phyloP scores from a whole-genome alignment of 2,797 vertebrate species.

The Anomalospiza imberbis region DNA sequence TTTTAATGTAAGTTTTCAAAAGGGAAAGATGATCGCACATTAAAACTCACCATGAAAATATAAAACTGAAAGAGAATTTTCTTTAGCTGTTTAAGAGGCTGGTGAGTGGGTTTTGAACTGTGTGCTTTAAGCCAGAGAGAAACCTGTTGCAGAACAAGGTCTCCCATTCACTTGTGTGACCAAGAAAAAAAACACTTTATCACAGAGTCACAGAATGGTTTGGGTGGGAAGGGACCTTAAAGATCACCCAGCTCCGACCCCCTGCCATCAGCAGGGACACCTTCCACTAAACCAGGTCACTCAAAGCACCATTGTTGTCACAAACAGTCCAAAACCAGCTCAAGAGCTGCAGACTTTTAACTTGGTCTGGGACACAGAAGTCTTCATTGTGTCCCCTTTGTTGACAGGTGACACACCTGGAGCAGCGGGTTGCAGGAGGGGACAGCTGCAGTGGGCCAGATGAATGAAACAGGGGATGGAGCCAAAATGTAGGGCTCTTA shows the following conservation, averaged over 20 bases:
- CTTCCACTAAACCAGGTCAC: not conserved
- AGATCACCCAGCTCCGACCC: not conserved
- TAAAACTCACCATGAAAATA: not conserved
- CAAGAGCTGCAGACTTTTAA: not conserved
- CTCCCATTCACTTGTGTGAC: not conserved
- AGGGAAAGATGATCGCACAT: not conserved
- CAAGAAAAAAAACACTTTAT: not conserved
- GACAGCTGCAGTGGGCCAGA: not conserved
- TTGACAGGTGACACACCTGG: not conserved
- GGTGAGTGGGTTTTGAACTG: not conserved
- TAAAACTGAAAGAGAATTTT: not conserved
- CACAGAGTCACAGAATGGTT: not conserved
- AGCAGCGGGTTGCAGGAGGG: not conserved
- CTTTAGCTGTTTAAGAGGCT: not conserved
- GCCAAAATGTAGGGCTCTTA: not conserved
- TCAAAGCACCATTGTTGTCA: not conserved
- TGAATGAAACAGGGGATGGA: not conserved
- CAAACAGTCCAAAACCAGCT: not conserved
- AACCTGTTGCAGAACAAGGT: not conserved
- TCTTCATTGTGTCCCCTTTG: not conserved
- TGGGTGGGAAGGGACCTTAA: not conserved
- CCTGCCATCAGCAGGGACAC: not conserved
- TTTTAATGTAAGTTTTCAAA: not conserved
- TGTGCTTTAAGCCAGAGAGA: not conserved
- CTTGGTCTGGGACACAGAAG: not conserved